Evolutionary conservation across 2,797 vertebrate genomes (phyloP).

Genomic region (Craterocephalus amniculus): DNA sequence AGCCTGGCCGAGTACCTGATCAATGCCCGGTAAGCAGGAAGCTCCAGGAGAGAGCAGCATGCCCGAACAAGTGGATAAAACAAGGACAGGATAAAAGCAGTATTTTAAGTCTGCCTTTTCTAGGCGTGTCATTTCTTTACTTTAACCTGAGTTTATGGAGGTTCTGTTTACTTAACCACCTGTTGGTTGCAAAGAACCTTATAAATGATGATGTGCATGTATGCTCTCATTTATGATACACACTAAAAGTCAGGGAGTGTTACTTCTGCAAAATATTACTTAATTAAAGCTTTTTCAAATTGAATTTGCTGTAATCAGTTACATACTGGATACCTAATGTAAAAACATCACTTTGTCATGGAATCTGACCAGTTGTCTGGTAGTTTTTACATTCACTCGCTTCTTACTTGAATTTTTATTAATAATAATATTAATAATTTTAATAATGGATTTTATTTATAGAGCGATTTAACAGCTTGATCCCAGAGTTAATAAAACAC

Average conservation of each 20-base stretch:
- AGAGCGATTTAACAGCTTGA: too few species aligned
- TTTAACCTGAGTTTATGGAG: neutral
- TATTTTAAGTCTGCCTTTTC: neutral
- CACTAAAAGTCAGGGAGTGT: neutral
- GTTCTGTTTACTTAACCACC: neutral
- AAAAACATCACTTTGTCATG: too few species aligned
- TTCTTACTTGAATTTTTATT: too few species aligned
- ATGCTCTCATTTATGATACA: neutral
- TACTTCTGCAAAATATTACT: neutral
- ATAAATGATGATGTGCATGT: neutral
- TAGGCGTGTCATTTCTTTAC: neutral
- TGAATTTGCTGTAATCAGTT: neutral
- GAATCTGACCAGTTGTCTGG: too few species aligned
- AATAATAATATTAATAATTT: too few species aligned
- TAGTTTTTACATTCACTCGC: too few species aligned
- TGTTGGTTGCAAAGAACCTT: neutral
- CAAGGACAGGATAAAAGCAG: neutral
- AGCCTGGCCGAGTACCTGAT: slow-evolving; percentile 97
- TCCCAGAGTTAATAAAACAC: too few species aligned
- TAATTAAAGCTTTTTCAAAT: neutral
- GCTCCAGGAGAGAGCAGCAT: neutral
- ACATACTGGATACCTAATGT: neutral
- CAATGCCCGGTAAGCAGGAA: slow-evolving; percentile 91
- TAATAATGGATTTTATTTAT: too few species aligned
- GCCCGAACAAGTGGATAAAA: slow-evolving; percentile 7